Conservation (phyloP, 1,140 invertebrate genomes). For the Rhyzopertha dominica region DNA sequence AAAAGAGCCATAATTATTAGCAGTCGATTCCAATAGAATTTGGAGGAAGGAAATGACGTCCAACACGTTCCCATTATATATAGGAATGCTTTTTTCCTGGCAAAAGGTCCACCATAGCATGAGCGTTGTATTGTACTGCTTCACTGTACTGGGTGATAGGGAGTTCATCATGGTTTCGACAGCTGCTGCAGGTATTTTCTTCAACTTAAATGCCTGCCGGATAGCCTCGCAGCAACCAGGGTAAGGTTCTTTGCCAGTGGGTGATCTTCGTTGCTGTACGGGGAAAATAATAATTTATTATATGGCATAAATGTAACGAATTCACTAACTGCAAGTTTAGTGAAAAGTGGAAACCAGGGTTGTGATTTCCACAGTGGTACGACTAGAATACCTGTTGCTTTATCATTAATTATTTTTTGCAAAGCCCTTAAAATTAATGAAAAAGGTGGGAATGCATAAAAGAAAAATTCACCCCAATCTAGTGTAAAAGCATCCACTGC, state of each 20-base stretch:
- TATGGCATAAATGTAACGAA: constrained; percentile 14
- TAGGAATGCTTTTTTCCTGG: neutral
- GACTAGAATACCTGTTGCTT: constrained; percentile 28
- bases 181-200: neutral
- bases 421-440: constrained; percentile 22
- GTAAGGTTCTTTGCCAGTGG: constrained; percentile 19
- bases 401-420: constrained; percentile 29
- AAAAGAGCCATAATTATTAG: no score
- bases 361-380: constrained; percentile 39
- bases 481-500: constrained; percentile 35
- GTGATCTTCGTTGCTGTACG: constrained; percentile 22
- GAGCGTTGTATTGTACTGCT: neutral
- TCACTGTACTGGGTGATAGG: neutral
- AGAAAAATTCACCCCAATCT: constrained; percentile 21
- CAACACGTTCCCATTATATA: no score
- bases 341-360: constrained; percentile 35
- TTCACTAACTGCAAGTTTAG: constrained; percentile 2
- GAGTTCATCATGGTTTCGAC: neutral
- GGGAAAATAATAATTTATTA: constrained; percentile 13
- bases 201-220: constrained; percentile 11
- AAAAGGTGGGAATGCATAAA: constrained; percentile 39
- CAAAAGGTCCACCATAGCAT: neutral
- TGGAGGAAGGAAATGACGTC: no score
- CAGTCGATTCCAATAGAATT: no score
- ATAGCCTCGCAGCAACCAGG: constrained; percentile 32